A percentile compares a stretch with the other conserved stretches of the same genome.
phyloP scores from a whole-genome alignment of 2,888 invertebrate species.

The Tipula confusa region DNA sequence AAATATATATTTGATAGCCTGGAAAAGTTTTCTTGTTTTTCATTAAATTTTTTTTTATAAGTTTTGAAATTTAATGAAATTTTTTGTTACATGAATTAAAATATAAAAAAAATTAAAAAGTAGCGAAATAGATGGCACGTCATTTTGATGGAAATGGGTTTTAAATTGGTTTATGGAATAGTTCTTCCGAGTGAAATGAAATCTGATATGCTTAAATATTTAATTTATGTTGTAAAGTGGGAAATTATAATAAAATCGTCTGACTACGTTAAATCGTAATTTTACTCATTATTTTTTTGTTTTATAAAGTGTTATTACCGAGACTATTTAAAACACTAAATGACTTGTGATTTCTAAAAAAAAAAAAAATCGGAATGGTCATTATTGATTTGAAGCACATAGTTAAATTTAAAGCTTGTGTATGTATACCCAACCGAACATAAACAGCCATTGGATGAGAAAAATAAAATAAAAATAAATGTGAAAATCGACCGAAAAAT shows the following conservation, averaged over 20 bases:
- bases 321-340: not conserved
- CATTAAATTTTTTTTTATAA: not conserved
- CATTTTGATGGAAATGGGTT: not conserved
- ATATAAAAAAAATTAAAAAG: not conserved
- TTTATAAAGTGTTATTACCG: not conserved
- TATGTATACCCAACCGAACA: not conserved
- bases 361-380: not conserved
- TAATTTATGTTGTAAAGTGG: not conserved
- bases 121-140: not conserved
- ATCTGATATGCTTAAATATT: not conserved
- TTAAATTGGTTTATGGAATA: not conserved
- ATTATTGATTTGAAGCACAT: not conserved
- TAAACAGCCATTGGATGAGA: not conserved
- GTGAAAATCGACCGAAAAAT: not conserved
- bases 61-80: not conserved
- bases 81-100: not conserved
- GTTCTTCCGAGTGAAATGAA: not conserved
- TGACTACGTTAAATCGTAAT: not conserved
- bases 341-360: not conserved
- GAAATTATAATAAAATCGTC: not conserved
- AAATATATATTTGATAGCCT: constrained; percentile 3
- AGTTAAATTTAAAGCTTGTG: not conserved
- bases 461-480: too few species aligned
- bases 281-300: not conserved
- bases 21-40: not conserved